These are phyloP conservation scores for Periophthalmus magnuspinnatus DNA, from an alignment of 2,797 vertebrate genomes.

Conservation along the genomic window DNA sequence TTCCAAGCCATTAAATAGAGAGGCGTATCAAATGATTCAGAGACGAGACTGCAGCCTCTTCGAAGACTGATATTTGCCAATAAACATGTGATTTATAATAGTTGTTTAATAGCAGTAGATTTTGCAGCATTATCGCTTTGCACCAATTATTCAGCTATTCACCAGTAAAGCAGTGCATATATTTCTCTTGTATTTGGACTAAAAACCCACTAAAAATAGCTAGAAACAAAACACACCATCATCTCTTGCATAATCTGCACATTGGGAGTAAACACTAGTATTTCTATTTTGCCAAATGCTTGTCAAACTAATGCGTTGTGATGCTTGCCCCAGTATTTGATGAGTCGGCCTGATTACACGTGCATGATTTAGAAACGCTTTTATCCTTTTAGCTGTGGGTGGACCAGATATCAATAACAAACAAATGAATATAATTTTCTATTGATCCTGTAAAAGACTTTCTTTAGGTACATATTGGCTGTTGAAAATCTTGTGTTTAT, in stretches of 20 bases:
- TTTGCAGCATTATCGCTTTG: background rate
- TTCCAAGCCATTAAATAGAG: too few species aligned
- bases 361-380: slow-evolving; percentile 18
- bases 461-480: background rate
- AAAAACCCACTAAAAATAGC: background rate
- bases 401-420: slow-evolving; percentile 33
- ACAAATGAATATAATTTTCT: slow-evolving; percentile 17
- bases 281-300: slow-evolving; percentile 9
- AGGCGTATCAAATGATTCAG: background rate
- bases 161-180: background rate
- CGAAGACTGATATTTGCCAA: background rate
- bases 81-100: background rate
- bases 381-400: slow-evolving; percentile 15
- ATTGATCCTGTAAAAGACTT: slow-evolving; percentile 29
- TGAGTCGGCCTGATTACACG: slow-evolving; percentile 20
- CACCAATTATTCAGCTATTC: background rate
- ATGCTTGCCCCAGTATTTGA: slow-evolving; percentile 14
- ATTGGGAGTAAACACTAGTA: background rate
- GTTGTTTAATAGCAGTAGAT: background rate
- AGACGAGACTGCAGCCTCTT: background rate
- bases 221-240: background rate
- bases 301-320: slow-evolving; percentile 7
- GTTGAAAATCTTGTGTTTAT: slow-evolving; percentile 2
- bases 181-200: background rate
- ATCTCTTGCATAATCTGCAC: background rate